Conservation (phyloP, 2,797 vertebrate species). For the Amphiprion clarkii region DNA sequence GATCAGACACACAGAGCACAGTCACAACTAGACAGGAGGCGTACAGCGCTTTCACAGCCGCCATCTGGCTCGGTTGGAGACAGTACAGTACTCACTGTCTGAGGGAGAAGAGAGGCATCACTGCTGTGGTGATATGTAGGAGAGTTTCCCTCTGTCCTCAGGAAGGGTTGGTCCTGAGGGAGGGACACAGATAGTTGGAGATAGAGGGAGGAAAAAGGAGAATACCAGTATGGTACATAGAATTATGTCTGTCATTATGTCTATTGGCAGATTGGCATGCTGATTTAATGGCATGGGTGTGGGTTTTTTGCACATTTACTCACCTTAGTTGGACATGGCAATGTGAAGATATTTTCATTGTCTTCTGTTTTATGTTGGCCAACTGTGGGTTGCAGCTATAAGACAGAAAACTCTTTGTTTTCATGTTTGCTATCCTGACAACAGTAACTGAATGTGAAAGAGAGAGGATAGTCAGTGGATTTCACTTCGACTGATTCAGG, state of each 20-base stretch:
- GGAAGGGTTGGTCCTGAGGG: conserved; percentile 72
- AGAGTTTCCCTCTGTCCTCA: conserved; percentile 78
- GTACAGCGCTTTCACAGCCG: background rate
- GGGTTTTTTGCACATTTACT: conserved; percentile 12
- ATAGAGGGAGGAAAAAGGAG: background rate
- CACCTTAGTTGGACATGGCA: conserved; percentile 80
- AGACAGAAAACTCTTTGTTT: conserved; percentile 47
- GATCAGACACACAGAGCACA: conserved; percentile 49
- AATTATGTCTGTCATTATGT: background rate
- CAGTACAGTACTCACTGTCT: conserved; percentile 71
- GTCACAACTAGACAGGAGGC: conserved; percentile 44
- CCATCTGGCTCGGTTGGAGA: conserved; percentile 4
- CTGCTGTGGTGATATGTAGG: conserved; percentile 46
- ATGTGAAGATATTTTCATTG: conserved; percentile 34
- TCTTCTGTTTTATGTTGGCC: conserved; percentile 41
- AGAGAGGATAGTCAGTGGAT: background rate
- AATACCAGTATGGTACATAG: background rate
- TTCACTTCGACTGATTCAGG: background rate
- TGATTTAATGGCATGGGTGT: background rate
- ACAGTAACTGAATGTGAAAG: conserved; percentile 18
- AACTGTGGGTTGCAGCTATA: conserved; percentile 76
- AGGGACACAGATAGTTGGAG: background rate
- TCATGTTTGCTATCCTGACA: background rate
- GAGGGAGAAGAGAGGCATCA: conserved; percentile 32
- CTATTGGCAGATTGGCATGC: background rate